These are phyloP conservation scores for Dolichoris vasculosae DNA, from an alignment of 1,140 invertebrate genomes.

Conservation along the genomic window DNA sequence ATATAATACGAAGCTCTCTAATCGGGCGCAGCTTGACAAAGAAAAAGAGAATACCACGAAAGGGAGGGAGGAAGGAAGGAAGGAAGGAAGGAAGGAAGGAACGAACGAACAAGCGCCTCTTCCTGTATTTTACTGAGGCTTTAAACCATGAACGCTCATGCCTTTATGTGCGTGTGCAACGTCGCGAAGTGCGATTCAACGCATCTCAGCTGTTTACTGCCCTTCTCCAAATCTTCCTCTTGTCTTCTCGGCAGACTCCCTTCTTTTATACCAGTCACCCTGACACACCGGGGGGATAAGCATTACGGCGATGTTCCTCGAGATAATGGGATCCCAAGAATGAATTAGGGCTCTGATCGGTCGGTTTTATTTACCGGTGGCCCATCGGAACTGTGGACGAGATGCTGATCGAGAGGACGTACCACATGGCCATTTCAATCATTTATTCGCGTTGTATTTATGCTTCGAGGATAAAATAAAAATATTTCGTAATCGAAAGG, in stretches of 20 bases:
- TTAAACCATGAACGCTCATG: constrained; percentile 53
- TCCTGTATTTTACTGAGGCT: neutral
- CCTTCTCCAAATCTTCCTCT: constrained; percentile 52
- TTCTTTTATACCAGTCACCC: too few species aligned
- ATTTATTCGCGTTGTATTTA: neutral
- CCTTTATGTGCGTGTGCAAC: constrained; percentile 57
- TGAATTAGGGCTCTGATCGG: constrained; percentile 45
- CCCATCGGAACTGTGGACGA: neutral
- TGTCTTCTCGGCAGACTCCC: neutral
- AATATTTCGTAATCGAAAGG: neutral
- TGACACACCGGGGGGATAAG: neutral
- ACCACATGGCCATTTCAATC: neutral
- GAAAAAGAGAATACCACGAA: neutral
- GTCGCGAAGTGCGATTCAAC: constrained; percentile 58
- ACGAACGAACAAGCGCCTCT: neutral
- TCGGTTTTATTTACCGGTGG: constrained; percentile 45
- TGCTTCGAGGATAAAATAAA: neutral
- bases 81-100: constrained; percentile 59
- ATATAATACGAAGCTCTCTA: neutral
- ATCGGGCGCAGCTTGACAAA: neutral
- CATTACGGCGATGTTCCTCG: constrained; percentile 48
- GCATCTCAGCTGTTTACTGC: constrained; percentile 66
- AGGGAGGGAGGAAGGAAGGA: constrained; percentile 50
- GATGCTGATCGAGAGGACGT: neutral
- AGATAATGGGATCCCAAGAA: constrained; percentile 44